These are phyloP conservation scores for Drosophila putrida DNA, from an alignment of 2,888 invertebrate genomes.

Conservation along the genomic window DNA sequence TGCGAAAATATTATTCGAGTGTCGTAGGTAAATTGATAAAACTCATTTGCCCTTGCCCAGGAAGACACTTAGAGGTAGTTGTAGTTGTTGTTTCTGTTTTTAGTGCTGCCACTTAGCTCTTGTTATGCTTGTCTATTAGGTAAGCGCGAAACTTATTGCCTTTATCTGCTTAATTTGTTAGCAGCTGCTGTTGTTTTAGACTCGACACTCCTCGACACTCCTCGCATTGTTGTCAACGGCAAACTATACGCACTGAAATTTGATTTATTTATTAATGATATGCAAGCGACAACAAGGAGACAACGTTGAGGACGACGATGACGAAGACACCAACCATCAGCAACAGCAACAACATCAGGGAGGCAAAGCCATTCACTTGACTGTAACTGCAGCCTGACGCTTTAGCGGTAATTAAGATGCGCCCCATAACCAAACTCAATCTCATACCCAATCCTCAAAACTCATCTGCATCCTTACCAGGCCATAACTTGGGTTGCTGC, in stretches of 20 bases:
- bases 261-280: constrained; percentile 83
- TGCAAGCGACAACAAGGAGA: constrained; percentile 67
- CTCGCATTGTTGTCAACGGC: constrained; percentile 26
- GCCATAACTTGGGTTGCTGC: constrained; percentile 61
- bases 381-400: constrained; percentile 57
- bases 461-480: constrained; percentile 60
- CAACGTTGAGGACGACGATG: constrained; percentile 17
- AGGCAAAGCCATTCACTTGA: constrained; percentile 55
- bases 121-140: constrained; percentile 69
- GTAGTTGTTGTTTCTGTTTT: constrained; percentile 11
- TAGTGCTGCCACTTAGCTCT: constrained; percentile 43
- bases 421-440: constrained; percentile 19
- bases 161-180: constrained; percentile 79
- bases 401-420: constrained; percentile 81
- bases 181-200: constrained; percentile 41
- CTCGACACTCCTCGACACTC: constrained; percentile 3
- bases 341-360: constrained; percentile 1
- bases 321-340: constrained; percentile 22
- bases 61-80: constrained; percentile 13
- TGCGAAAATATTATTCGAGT: constrained; percentile 79
- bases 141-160: constrained; percentile 64
- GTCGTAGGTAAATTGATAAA: constrained; percentile 71
- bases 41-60: constrained; percentile 48
- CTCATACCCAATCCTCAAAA: constrained; percentile 5
- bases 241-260: constrained; percentile 74